Conservation (phyloP, 2,797 vertebrate species). For the Artibeus lituratus region DNA sequence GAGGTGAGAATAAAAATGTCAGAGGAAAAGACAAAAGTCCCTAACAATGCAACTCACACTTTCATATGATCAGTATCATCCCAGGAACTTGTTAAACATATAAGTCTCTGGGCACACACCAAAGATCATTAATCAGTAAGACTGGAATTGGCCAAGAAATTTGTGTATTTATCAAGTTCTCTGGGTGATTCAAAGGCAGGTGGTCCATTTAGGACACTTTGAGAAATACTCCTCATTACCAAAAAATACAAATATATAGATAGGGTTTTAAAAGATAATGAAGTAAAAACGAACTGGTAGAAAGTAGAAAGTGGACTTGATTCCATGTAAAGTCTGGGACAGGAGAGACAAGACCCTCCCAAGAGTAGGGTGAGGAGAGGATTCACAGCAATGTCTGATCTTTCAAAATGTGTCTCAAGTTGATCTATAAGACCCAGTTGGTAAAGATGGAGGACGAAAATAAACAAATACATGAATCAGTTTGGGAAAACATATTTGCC, state of each 20-base stretch:
- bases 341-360: not conserved
- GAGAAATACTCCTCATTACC: not conserved
- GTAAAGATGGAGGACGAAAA: not conserved
- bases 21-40: conserved; percentile 18
- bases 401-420: not conserved
- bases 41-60: not conserved
- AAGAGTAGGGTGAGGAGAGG: not conserved
- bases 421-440: not conserved
- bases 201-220: not conserved
- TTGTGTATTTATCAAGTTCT: not conserved
- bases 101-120: not conserved
- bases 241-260: not conserved
- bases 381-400: not conserved
- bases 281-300: not conserved
- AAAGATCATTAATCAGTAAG: not conserved
- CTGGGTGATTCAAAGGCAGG: not conserved
- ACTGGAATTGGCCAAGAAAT: not conserved
- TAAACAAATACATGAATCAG: not conserved
- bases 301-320: not conserved
- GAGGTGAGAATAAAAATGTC: not conserved
- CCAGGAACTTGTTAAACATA: not conserved
- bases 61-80: not conserved
- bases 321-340: not conserved
- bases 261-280: not conserved
- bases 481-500: no score